Evolutionary conservation across 2,797 vertebrate genomes (phyloP), one percentile per base, ranked within the genome.

Genomic region (Brotogeris chrysoptera): DNA sequence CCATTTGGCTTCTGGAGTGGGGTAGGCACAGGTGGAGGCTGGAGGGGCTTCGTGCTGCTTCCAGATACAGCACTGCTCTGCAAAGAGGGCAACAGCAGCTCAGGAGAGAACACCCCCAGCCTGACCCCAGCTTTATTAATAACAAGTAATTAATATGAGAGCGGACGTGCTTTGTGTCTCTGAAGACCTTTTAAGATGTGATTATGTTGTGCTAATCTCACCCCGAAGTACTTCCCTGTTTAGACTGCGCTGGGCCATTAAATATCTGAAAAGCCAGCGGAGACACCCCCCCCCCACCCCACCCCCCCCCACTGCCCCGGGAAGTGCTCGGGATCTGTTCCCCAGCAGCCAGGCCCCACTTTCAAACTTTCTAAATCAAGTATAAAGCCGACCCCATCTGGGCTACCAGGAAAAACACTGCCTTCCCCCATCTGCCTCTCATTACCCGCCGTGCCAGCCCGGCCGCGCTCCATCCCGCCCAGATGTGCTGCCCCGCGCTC

Each of bases 131-230:
- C 77, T 81, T 95, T 93, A 95, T 96, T 93, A 93, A 94, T 91
- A 96, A 94, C 82, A 55, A 90, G 83, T 90, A 95, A 96, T 93
- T 90, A 96, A 96, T 93, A 94, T 46, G 80, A 93, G 55, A 93
- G 87, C 81, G 53, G 95, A 91, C 32, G 21, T 94, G 82, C 82
- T 91, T 92, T 90, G 76, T 91, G 92, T 93, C 96, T 95, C 95
- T 21, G 66, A 96, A 92, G 89, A 81, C 93, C 96, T 93, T 94
- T 94, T 88, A 94, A 93, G 88, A 93, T 86, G 93, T 93, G 96
- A 93, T 95, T 94, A 92, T 96, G 95, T 65, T 68, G 93, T 84
- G 82, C 90, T 89, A 91, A 88, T 86, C 86, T 95, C 77, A 76
- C 74, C 83, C 77, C 7, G 18, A 57, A 91, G 85, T 84, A 88